Percentiles rank a stretch among this genome's conserved stretches.
Evolutionary conservation across 53 echinoderm and acorn worm genomes (phyloP).

Genomic region (Holothuria leucospilota): DNA sequence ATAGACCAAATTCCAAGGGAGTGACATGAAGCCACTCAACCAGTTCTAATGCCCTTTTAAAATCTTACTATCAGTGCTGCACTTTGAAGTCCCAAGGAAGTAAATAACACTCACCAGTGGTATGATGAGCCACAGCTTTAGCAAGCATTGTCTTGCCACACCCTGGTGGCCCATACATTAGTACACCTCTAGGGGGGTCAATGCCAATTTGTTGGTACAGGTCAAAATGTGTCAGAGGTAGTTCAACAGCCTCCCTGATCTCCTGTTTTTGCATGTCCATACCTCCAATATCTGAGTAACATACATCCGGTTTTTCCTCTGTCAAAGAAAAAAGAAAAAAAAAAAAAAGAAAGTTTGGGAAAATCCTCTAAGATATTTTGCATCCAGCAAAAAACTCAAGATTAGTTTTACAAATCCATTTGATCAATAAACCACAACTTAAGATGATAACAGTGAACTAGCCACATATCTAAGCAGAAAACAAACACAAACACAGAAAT

Average conservation of each 20-base stretch:
- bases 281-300: constrained; percentile 97
- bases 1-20: no score
- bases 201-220: constrained; percentile 98
- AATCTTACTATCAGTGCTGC: no score
- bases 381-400: no score
- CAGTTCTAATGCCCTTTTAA: no score
- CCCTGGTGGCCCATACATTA: constrained; percentile 97
- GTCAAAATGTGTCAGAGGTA: constrained; percentile 92
- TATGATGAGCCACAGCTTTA: constrained; percentile 96
- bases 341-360: no score
- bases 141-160: constrained; percentile 99
- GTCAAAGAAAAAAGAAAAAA: not conserved
- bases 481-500: not conserved
- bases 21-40: no score
- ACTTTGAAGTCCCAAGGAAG: no score
- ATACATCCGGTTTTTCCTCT: constrained; percentile 98
- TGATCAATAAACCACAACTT: no score
- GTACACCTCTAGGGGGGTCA: constrained; percentile 93
- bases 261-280: constrained; percentile 99
- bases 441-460: no score
- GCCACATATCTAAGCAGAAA: no score
- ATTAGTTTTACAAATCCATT: no score
- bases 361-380: no score
- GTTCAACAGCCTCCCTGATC: constrained; percentile 93
- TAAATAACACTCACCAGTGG: constrained; percentile 72